phyloP scores from a whole-genome alignment of 2,888 invertebrate genomes.

The Torymus texanus region DNA sequence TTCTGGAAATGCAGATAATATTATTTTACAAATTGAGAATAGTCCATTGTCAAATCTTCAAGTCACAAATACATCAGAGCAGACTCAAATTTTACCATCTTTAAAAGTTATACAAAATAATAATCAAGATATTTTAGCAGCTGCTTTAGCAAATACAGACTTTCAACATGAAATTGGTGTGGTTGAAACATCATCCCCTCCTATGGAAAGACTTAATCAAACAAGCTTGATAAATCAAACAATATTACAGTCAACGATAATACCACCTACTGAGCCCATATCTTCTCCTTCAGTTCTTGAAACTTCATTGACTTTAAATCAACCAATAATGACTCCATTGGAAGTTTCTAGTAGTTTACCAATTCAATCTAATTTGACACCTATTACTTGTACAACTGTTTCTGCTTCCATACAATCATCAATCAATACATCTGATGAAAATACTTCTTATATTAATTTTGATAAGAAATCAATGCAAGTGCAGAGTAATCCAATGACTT shows the following conservation, averaged over 20 bases:
- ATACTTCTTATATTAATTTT: conserved; percentile 75
- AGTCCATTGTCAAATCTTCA: conserved; percentile 66
- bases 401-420: conserved; percentile 85
- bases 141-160: conserved; percentile 85
- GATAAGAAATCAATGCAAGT: conserved; percentile 64
- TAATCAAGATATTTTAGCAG: conserved; percentile 85
- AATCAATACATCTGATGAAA: conserved; percentile 86
- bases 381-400: conserved; percentile 75
- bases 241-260: conserved; percentile 77
- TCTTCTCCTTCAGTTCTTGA: conserved; percentile 82
- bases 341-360: conserved; percentile 81
- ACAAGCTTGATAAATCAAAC: conserved; percentile 80
- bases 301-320: conserved; percentile 85
- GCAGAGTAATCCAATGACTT: conserved; percentile 70
- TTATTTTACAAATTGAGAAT: conserved; percentile 77
- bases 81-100: conserved; percentile 68
- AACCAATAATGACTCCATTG: conserved; percentile 89
- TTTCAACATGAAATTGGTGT: conserved; percentile 78
- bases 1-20: conserved; percentile 76
- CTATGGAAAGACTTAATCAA: conserved; percentile 76
- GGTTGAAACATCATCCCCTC: conserved; percentile 73
- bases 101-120: conserved; percentile 66
- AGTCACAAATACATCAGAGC: conserved; percentile 73
- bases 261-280: conserved; percentile 77
- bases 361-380: conserved; percentile 72